phyloP scores from a whole-genome alignment of 2,888 invertebrate genomes.

The Liopterus haemorrhoidalis region DNA sequence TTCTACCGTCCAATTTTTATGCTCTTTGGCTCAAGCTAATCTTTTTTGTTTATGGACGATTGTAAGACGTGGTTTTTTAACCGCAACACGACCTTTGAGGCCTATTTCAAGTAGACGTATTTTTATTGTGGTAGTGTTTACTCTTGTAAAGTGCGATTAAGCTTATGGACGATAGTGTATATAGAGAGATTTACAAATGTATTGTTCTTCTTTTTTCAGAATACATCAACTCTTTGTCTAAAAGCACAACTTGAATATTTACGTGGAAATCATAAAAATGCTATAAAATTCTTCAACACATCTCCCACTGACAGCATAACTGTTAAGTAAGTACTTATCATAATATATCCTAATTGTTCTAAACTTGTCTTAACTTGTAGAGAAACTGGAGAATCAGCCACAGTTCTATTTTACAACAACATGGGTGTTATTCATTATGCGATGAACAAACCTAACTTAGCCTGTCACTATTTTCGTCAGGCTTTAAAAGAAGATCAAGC shows the following conservation, averaged over 20 bases:
- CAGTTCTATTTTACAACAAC: constrained; percentile 70
- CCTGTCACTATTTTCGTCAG: constrained; percentile 71
- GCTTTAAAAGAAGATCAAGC: constrained; percentile 68
- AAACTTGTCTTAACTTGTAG: constrained; percentile 39
- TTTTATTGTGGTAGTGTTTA: too few relatives aligned
- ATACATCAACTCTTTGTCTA: constrained; percentile 52
- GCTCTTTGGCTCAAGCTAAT: too few relatives aligned
- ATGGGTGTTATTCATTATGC: constrained; percentile 75
- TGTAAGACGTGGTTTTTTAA: too few relatives aligned
- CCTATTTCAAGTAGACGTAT: too few relatives aligned
- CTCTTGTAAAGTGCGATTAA: too few relatives aligned
- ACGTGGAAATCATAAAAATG: constrained; percentile 56
- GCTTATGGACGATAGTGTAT: too few relatives aligned
- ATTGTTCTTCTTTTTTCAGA: constrained; percentile 41
- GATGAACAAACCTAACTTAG: constrained; percentile 73
- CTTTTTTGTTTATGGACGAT: too few relatives aligned
- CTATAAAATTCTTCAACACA: constrained; percentile 53
- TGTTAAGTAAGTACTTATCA: constrained; percentile 44
- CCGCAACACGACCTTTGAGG: too few relatives aligned
- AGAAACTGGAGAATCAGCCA: constrained; percentile 55
- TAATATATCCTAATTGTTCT: not conserved
- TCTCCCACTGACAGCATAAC: constrained; percentile 45
- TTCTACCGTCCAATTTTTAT: too few relatives aligned
- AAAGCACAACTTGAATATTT: constrained; percentile 61
- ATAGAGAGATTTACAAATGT: too few relatives aligned